These are phyloP conservation scores for Protophormia terraenovae DNA, from an alignment of 2,888 invertebrate genomes.

Conservation along the genomic window DNA sequence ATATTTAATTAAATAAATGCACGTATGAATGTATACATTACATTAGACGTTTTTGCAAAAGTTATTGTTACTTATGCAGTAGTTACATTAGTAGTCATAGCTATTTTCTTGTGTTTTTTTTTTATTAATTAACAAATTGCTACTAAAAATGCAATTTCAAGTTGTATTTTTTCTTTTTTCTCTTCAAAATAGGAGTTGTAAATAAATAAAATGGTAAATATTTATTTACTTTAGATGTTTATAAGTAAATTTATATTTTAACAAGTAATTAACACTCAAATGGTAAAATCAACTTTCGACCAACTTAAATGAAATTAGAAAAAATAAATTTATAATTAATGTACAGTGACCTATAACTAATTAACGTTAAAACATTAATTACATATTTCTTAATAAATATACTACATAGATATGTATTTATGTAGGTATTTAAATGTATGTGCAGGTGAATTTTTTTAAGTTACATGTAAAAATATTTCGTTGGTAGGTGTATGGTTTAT, in stretches of 20 bases:
- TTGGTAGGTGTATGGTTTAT: neutral
- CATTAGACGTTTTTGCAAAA: neutral
- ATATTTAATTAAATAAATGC: slow-evolving; percentile 46
- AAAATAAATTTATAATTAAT: slow-evolving; percentile 3
- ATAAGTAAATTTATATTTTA: slow-evolving; percentile 22
- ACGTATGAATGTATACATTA: slow-evolving; percentile 14
- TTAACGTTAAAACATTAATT: neutral
- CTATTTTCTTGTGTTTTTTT: too few relatives aligned
- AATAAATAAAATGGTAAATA: slow-evolving; percentile 4
- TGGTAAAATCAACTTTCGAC: slow-evolving; percentile 50
- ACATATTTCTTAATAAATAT: neutral
- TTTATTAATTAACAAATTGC: slow-evolving; percentile 41
- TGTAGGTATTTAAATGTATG: neutral
- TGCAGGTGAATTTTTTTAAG: neutral
- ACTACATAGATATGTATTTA: neutral
- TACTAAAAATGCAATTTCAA: slow-evolving; percentile 22
- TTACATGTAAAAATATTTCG: neutral
- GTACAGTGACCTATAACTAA: slow-evolving; percentile 39
- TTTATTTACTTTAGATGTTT: neutral
- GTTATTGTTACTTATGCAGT: neutral
- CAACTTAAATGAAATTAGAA: neutral
- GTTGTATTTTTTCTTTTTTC: neutral
- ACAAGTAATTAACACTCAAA: slow-evolving; percentile 50
- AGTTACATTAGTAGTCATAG: neutral
- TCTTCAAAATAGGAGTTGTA: neutral